Evolutionary conservation across 2,797 vertebrate genomes (phyloP).

Genomic region (Cirrhinus molitorella): DNA sequence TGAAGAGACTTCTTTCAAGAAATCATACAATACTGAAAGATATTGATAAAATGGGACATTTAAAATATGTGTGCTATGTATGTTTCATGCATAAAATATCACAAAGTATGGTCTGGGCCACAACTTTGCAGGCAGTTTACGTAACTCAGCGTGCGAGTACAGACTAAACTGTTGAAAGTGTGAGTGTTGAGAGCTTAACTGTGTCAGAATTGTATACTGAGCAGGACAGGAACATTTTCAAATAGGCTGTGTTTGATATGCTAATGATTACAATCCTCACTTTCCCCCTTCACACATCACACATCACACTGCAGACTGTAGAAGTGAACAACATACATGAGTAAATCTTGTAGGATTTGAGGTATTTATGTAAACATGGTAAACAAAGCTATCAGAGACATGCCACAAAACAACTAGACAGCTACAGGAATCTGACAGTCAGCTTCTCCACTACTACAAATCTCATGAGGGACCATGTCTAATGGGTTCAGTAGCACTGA

Average conservation of each 20-base stretch:
- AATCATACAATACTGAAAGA: too few relatives aligned
- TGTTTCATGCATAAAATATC: background rate
- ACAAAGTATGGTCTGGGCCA: background rate
- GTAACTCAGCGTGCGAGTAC: background rate
- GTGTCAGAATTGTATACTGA: slow-evolving; percentile 18
- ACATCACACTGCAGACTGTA: too few relatives aligned
- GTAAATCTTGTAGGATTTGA: background rate
- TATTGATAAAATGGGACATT: background rate
- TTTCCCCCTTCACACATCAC: background rate
- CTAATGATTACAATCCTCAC: slow-evolving; percentile 1
- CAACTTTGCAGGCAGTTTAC: background rate
- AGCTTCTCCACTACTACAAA: background rate
- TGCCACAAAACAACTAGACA: background rate
- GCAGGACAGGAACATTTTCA: background rate
- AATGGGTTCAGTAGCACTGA: background rate
- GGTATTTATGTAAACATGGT: slow-evolving; percentile 3
- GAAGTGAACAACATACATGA: background rate
- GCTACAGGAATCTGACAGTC: background rate
- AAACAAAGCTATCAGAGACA: background rate
- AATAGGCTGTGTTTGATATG: background rate
- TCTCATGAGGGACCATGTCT: slow-evolving; percentile 11
- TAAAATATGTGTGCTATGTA: background rate
- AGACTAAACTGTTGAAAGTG: background rate
- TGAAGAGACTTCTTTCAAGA: background rate
- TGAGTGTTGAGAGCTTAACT: background rate